Evolutionary conservation across 2,113 vertebrate genomes (phyloP).

Genomic region (Oplegnathus fasciatus): DNA sequence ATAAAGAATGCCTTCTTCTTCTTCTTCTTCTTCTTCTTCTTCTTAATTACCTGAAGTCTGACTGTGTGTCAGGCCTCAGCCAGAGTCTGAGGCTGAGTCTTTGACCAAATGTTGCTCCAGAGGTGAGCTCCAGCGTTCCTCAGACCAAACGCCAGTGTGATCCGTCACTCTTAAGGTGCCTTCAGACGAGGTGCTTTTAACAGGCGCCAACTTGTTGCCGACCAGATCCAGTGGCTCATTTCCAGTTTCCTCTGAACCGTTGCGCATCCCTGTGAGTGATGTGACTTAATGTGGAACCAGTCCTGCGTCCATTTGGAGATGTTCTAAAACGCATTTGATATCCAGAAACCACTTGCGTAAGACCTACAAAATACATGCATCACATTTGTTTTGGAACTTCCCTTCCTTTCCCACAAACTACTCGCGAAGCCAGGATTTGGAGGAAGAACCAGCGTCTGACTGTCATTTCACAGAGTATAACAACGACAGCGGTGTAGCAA

Average conservation of each 20-base stretch:
- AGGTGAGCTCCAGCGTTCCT: conserved; percentile 10
- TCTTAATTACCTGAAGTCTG: not conserved
- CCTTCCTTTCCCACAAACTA: not conserved
- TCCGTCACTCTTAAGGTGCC: conserved; percentile 60
- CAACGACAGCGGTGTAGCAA: not conserved
- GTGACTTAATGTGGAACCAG: conserved; percentile 43
- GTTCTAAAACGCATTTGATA: conserved; percentile 1
- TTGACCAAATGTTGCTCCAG: not conserved
- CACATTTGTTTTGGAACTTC: not conserved
- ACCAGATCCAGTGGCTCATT: conserved; percentile 55
- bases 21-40: too few relatives aligned
- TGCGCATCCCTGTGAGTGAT: conserved; percentile 40
- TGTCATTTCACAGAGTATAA: not conserved
- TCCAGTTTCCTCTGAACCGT: conserved; percentile 52
- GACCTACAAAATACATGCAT: conserved; percentile 5
- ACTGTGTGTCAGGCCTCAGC: not conserved
- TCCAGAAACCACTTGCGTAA: not conserved
- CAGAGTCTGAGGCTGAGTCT: not conserved
- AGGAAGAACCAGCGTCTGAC: not conserved
- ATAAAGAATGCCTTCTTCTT: too few relatives aligned
- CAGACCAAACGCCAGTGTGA: conserved; percentile 13
- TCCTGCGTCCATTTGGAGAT: not conserved
- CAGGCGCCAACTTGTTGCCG: conserved; percentile 44
- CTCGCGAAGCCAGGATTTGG: not conserved
- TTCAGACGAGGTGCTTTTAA: conserved; percentile 56